Base-by-base conservation (phyloP, 2,113 vertebrate species). In the Platycercus adscitus region DNA sequence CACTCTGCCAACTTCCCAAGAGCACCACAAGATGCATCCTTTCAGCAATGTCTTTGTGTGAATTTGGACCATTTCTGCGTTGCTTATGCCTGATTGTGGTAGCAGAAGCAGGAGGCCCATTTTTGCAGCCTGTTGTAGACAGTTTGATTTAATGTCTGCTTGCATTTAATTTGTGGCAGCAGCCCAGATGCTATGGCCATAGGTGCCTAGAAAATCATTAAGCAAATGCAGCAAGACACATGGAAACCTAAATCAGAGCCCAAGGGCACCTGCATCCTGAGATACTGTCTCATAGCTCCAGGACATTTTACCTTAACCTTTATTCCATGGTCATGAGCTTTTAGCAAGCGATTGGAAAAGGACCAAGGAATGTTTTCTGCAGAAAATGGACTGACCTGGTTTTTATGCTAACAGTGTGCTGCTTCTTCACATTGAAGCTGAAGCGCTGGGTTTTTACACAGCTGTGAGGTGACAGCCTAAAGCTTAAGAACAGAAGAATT, bases 201-300 rank as follows among this genome's bases (percentile, higher is more conserved):
- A 93, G 95, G 91, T 95, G 83, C 92, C 96, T 94, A 58, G 92
- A 84, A 96, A 76, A 96, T 95, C 92, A 95, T 96, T 96, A 96
- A 89, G 73, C 73, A 97, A 96, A 96, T 96, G 92, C 95, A 96
- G 90, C 89, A 91, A 96, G 96, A 96, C 93, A 89, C 96, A 85
- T 88, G 88, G 86, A 96, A 93, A 93, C 56, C 80, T 96, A 93
- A 96, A 92, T 96, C 93, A 96, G 88, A 91, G 83, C 92, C 91
- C 96, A 95, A 93, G 96, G 92, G 90, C 96, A 95, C 86, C 91
- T 93, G 83, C 49, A 92, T 93, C 91, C 92, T 87, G 93, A 96
- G 91, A 86, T 96, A 87, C 35, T 86, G 37, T 53, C 81, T 96
- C 83, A 79, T 35, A 92, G 91, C 96, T 90, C 89, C 37, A 13